A percentile compares a stretch with the other conserved stretches of the same genome.
These are phyloP conservation scores for Perca flavescens DNA, from an alignment of 2,113 vertebrate genomes.

Conservation along the genomic window DNA sequence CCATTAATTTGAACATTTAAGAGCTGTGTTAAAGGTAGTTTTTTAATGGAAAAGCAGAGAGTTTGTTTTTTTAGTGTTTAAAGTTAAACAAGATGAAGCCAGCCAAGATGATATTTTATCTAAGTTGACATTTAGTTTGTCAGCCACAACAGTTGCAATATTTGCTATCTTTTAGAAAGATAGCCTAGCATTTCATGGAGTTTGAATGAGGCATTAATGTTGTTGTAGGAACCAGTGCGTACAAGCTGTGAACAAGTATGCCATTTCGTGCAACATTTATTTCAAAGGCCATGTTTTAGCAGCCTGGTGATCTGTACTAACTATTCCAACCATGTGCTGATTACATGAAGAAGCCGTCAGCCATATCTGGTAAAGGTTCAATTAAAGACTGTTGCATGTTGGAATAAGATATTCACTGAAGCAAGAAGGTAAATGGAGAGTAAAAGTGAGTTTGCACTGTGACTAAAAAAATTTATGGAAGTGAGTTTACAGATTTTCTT, in stretches of 20 bases:
- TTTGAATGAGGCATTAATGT: slow-evolving; percentile 40
- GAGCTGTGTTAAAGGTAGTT: too few species aligned
- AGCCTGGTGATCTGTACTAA: slow-evolving; percentile 12
- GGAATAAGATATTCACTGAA: slow-evolving; percentile 18
- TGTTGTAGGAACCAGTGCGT: neutral
- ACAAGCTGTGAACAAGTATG: slow-evolving; percentile 10
- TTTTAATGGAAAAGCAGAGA: too few species aligned
- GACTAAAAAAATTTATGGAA: slow-evolving; percentile 3
- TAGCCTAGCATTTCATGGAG: slow-evolving; percentile 10
- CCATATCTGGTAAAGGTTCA: slow-evolving; percentile 30
- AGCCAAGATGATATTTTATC: too few species aligned
- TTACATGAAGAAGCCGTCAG: neutral
- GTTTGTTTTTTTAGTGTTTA: too few species aligned
- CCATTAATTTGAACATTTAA: too few species aligned
- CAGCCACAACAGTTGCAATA: slow-evolving; percentile 15
- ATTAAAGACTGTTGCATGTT: slow-evolving; percentile 31
- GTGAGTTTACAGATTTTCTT: neutral
- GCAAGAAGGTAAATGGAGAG: slow-evolving; percentile 37
- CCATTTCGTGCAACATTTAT: slow-evolving; percentile 3
- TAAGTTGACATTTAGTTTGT: too few species aligned
- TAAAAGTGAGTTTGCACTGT: slow-evolving; percentile 17
- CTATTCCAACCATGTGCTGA: slow-evolving; percentile 5
- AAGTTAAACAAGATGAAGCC: too few species aligned
- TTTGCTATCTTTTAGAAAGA: slow-evolving; percentile 28
- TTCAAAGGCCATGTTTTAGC: slow-evolving; percentile 8